Conservation (phyloP, 1,140 invertebrate genomes). For the Cydia pomonella region DNA sequence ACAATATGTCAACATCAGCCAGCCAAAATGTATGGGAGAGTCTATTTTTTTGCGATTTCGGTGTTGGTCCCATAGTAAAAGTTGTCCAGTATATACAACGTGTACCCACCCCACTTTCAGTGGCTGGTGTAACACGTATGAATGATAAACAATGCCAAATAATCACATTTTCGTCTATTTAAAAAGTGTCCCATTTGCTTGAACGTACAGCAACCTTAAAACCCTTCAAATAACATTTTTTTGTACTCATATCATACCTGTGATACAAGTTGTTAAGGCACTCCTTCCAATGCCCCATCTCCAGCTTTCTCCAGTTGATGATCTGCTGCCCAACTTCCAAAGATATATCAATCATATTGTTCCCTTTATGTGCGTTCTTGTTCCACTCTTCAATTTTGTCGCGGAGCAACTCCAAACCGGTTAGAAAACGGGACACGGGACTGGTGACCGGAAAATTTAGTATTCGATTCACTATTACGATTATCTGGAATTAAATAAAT, state of each 20-base stretch:
- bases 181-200: too few relatives aligned
- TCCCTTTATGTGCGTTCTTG: conserved; percentile 91
- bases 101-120: too few relatives aligned
- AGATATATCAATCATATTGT: conserved; percentile 89
- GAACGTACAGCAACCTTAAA: too few relatives aligned
- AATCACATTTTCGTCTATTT: too few relatives aligned
- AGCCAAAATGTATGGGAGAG: too few relatives aligned
- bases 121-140: too few relatives aligned
- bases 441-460: conserved; percentile 89
- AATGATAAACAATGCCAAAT: too few relatives aligned
- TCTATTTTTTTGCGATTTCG: too few relatives aligned
- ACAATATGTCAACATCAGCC: too few relatives aligned
- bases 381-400: conserved; percentile 95
- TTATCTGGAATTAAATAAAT: conserved; percentile 78
- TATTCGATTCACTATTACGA: conserved; percentile 87
- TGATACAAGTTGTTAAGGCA: conserved; percentile 85
- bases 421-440: conserved; percentile 93
- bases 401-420: conserved; percentile 93
- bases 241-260: conserved; percentile 54
- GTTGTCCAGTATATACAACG: too few relatives aligned
- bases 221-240: too few relatives aligned
- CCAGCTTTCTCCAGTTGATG: conserved; percentile 94
- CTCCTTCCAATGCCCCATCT: conserved; percentile 93
- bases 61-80: too few relatives aligned
- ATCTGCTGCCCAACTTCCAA: conserved; percentile 89